Conservation (phyloP, 2,888 invertebrate genomes). For the Phlogophora meticulosa region DNA sequence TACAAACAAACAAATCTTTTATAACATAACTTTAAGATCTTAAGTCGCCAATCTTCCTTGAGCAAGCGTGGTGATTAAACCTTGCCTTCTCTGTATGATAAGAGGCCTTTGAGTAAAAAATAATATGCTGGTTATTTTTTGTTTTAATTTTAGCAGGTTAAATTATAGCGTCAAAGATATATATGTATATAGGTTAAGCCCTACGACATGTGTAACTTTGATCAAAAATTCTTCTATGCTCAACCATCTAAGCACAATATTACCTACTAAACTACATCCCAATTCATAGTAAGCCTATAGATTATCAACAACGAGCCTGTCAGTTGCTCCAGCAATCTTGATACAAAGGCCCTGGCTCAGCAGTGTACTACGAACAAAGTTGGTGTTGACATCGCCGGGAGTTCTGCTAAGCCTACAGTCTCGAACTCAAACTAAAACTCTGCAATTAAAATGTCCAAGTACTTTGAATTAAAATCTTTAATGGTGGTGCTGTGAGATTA, state of each 20-base stretch:
- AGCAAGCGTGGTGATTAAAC: too few relatives aligned
- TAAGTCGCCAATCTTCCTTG: too few relatives aligned
- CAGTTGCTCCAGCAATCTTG: constrained; percentile 36
- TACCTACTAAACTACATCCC: neutral
- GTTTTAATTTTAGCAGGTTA: too few relatives aligned
- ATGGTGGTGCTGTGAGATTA: neutral
- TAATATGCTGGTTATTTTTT: too few relatives aligned
- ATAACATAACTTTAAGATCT: too few relatives aligned
- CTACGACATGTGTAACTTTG: neutral
- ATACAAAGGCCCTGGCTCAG: constrained; percentile 44
- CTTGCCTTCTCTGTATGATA: too few relatives aligned
- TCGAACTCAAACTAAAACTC: constrained; percentile 42
- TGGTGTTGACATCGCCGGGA: constrained; percentile 57
- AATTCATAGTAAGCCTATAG: constrained; percentile 30
- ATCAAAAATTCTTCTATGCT: constrained; percentile 19
- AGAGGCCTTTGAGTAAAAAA: too few relatives aligned
- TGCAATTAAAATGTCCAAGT: constrained; percentile 55
- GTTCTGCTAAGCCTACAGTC: constrained; percentile 39
- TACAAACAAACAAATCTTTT: too few relatives aligned
- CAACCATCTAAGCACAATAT: constrained; percentile 4
- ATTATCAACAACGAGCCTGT: constrained; percentile 36
- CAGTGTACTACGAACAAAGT: constrained; percentile 43
- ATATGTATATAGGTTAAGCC: neutral
- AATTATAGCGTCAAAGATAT: too few relatives aligned
- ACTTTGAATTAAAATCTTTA: constrained; percentile 17